Percentiles rank a stretch among this genome's conserved stretches.
Evolutionary conservation across 1,140 invertebrate species (phyloP).

Genomic region (Cardiocondyla obscurior): DNA sequence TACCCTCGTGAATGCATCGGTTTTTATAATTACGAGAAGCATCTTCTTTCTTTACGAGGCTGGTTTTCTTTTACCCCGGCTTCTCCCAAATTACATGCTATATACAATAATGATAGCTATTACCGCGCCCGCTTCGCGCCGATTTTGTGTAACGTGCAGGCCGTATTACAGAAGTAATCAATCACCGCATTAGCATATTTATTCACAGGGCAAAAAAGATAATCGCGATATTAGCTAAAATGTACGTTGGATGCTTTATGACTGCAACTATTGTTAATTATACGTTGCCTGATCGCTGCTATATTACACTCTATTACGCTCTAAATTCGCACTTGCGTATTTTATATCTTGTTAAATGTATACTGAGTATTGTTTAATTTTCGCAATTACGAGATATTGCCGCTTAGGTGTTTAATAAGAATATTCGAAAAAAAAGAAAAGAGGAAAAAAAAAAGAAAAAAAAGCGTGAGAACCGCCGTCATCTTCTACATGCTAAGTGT

Average conservation of each 20-base stretch:
- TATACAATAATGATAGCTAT: constrained; percentile 53
- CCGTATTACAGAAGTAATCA: not conserved
- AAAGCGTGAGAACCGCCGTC: not conserved
- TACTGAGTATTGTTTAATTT: not conserved
- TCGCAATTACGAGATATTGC: not conserved
- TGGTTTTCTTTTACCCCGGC: not conserved
- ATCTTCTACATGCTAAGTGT: constrained; percentile 4
- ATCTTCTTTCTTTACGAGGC: not conserved
- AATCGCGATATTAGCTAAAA: not conserved
- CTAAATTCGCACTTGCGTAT: not conserved
- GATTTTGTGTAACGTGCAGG: constrained; percentile 1
- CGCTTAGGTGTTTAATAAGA: not conserved
- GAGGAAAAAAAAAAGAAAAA: not conserved
- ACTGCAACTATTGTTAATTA: not conserved
- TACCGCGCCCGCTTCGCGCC: constrained; percentile 14
- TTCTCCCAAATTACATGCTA: constrained; percentile 42
- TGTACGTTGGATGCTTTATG: not conserved
- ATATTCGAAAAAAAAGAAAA: not conserved
- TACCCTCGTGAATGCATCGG: constrained; percentile 8
- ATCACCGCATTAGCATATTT: constrained; percentile 38
- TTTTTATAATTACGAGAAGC: not conserved
- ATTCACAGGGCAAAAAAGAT: not conserved
- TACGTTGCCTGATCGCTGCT: not conserved
- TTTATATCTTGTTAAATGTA: not conserved
- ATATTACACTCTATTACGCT: not conserved